phyloP scores from a whole-genome alignment of 2,113 vertebrate species.

The Hiodon tergisus region DNA sequence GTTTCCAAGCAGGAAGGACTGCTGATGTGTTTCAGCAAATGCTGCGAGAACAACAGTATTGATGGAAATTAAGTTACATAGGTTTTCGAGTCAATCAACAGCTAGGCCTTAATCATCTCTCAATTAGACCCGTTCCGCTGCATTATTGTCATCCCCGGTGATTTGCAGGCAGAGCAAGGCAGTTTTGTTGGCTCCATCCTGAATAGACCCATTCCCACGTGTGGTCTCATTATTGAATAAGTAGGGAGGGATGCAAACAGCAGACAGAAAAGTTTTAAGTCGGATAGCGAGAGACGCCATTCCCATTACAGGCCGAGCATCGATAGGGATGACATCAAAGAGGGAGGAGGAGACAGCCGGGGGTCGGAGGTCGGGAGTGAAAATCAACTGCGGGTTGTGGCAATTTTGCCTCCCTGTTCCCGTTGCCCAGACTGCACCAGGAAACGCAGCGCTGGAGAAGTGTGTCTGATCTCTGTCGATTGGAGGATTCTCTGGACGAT shows the following conservation, averaged over 20 bases:
- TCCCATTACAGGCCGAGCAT: conserved; percentile 66
- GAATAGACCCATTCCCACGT: conserved; percentile 65
- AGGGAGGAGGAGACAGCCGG: conserved; percentile 24
- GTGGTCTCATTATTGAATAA: conserved; percentile 73
- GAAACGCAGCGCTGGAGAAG: conserved; percentile 16
- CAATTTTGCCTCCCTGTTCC: conserved; percentile 57
- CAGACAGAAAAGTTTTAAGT: conserved; percentile 67
- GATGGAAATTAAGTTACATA: conserved; percentile 46
- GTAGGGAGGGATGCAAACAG: conserved; percentile 59
- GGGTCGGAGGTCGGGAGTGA: neutral
- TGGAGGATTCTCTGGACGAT: neutral
- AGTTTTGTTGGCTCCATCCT: conserved; percentile 64
- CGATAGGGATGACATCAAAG: conserved; percentile 53
- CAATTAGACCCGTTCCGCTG: conserved; percentile 53
- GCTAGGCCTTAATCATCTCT: conserved; percentile 55
- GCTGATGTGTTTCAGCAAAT: conserved; percentile 26
- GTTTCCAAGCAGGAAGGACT: conserved; percentile 10
- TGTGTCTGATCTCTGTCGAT: neutral
- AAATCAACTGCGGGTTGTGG: conserved; percentile 49
- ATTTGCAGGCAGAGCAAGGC: conserved; percentile 52
- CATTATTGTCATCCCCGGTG: conserved; percentile 39
- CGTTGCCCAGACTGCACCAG: conserved; percentile 41
- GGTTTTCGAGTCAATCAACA: conserved; percentile 48
- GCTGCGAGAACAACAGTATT: conserved; percentile 33
- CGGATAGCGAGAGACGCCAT: conserved; percentile 62